Percentiles rank a stretch among this genome's conserved stretches.
phyloP scores from a whole-genome alignment of 2,888 invertebrate species.

The Hypomecis punctinalis region DNA sequence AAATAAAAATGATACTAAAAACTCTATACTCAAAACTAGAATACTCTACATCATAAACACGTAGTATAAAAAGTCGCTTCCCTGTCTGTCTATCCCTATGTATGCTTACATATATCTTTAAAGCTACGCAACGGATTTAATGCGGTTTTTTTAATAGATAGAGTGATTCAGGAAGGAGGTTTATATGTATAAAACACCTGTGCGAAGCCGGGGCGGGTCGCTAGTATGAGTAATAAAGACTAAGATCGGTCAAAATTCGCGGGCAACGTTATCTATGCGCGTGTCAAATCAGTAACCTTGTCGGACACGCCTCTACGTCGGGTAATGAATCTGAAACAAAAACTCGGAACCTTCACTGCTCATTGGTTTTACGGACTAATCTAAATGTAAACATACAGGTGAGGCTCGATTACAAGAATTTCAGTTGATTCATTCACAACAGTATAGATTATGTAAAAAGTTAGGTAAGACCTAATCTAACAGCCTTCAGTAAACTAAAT shows the following conservation, averaged over 20 bases:
- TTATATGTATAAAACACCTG: too few relatives aligned
- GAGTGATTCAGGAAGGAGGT: too few relatives aligned
- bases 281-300: slow-evolving; percentile 64
- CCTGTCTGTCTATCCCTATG: too few relatives aligned
- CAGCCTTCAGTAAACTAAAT: too few relatives aligned
- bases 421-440: slow-evolving; percentile 4
- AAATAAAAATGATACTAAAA: too few relatives aligned
- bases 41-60: too few relatives aligned
- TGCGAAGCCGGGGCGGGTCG: too few relatives aligned
- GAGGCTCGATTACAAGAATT: slow-evolving; percentile 14
- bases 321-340: slow-evolving; percentile 52
- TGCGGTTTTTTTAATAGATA: too few relatives aligned
- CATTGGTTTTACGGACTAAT: slow-evolving; percentile 48
- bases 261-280: slow-evolving; percentile 46
- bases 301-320: slow-evolving; percentile 48
- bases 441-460: background rate
- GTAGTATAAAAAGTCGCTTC: too few relatives aligned
- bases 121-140: too few relatives aligned
- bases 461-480: background rate
- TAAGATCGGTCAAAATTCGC: slow-evolving; percentile 9
- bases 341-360: slow-evolving; percentile 64
- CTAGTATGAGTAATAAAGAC: background rate
- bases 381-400: slow-evolving; percentile 39
- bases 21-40: too few relatives aligned
- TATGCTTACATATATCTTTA: too few relatives aligned